Evolutionary conservation across 2,797 vertebrate genomes (phyloP).

Genomic region (Spheniscus humboldti): DNA sequence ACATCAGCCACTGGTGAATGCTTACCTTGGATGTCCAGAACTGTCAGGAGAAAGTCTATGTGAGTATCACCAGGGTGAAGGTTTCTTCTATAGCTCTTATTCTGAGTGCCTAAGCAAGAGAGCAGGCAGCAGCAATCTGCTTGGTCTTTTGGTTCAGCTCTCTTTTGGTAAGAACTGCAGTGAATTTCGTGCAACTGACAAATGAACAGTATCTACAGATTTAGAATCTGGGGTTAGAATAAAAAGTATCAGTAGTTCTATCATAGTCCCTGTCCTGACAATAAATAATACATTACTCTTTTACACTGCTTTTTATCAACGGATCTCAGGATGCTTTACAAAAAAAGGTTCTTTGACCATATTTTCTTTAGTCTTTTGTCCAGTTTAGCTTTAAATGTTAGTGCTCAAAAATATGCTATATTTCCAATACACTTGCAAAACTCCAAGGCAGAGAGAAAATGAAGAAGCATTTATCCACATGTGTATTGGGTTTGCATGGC

Average conservation of each 20-base stretch:
- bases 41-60: background rate
- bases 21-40: background rate
- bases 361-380: background rate
- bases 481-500: background rate
- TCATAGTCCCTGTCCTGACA: background rate
- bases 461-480: background rate
- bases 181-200: background rate
- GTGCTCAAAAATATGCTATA: background rate
- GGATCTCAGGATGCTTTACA: background rate
- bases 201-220: background rate
- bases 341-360: background rate
- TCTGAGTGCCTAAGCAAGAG: background rate
- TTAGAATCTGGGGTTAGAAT: background rate
- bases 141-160: background rate
- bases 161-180: background rate
- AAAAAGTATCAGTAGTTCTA: background rate
- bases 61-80: background rate
- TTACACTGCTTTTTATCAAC: background rate
- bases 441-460: background rate
- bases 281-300: background rate
- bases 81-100: background rate
- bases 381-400: background rate
- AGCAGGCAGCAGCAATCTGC: background rate
- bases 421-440: background rate
- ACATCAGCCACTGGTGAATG: fast-evolving